Evolutionary conservation across 2,797 vertebrate genomes (phyloP), one percentile per base, ranked within the genome.

Genomic region (Serranus cabrilla): DNA sequence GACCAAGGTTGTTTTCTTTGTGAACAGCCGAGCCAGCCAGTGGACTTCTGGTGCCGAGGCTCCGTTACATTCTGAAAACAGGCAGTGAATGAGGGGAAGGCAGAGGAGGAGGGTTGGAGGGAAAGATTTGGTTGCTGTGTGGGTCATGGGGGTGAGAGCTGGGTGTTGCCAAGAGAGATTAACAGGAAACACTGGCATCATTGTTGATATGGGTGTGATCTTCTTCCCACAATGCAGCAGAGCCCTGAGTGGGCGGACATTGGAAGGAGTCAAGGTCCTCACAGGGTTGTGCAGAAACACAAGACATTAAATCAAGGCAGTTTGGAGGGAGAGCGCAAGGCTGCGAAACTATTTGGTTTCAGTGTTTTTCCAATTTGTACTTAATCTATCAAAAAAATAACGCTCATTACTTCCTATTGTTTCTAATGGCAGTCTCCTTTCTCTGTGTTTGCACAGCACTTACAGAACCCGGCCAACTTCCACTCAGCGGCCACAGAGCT

Each of bases 391-490:
- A 71, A 54, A 72, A 74, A 75, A 82, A 77, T 14, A 80, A 77
- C 55, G 37, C 56, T 79, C 62, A 70, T 91, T 88, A 86, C 87
- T 85, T 81, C 70, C 70, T 65, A 46, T 84, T 87, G 80, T 89
- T 87, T 89, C 81, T 91, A 82, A 92, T 59, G 69, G 69, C 56
- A 18, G 58, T 74, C 71, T 92, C 56, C 47, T 63, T 63, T 80
- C 74, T 73, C 73, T 72, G 81, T 88, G 89, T 77, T 95, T 93
- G 65, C 90, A 20, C 95, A 99, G 98, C 98, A 99, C 96, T 96
- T 99, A 97, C 98, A 99, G 95, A 99, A 99, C 91, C 98, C 98
- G 40, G 97, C 98, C 89, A 99, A 99, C 94, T 99, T 99, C 95
- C 98, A 99, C 90, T 99, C 99, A 82, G 98, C 98, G 13, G 98